These are phyloP conservation scores for Phoebastria nigripes DNA, from an alignment of 2,797 vertebrate genomes.

Conservation along the genomic window DNA sequence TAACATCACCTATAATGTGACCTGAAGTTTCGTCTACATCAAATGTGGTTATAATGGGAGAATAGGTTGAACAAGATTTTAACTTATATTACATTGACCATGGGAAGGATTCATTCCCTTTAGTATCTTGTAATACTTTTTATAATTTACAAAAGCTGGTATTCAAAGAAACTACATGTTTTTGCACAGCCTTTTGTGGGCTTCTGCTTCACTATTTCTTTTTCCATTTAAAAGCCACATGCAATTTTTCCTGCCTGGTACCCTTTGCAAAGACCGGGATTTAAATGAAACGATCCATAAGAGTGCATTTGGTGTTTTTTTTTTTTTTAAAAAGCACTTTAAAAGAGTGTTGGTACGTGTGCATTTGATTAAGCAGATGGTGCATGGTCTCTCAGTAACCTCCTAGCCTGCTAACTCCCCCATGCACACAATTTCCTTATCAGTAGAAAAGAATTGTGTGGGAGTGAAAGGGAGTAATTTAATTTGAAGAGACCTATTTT, in stretches of 20 bases:
- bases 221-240: neutral
- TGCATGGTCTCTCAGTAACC: neutral
- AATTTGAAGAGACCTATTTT: neutral
- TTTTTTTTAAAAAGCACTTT: neutral
- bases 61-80: neutral
- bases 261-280: neutral
- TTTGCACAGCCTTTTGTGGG: neutral
- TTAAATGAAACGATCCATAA: neutral
- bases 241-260: neutral
- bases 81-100: neutral
- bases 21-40: neutral
- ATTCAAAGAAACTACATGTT: neutral
- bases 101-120: neutral
- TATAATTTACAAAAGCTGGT: neutral
- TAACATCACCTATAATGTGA: neutral
- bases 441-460: neutral
- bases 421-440: neutral
- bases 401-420: neutral
- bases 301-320: neutral
- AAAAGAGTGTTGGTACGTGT: neutral
- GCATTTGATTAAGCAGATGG: neutral
- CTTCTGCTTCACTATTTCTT: neutral
- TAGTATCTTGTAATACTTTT: neutral
- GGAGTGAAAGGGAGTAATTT: neutral
- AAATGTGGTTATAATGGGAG: neutral